Evolutionary conservation across 1,140 invertebrate species (phyloP), one percentile per base, ranked within the genome.

Genomic region (Panagrolaimus sp.): DNA sequence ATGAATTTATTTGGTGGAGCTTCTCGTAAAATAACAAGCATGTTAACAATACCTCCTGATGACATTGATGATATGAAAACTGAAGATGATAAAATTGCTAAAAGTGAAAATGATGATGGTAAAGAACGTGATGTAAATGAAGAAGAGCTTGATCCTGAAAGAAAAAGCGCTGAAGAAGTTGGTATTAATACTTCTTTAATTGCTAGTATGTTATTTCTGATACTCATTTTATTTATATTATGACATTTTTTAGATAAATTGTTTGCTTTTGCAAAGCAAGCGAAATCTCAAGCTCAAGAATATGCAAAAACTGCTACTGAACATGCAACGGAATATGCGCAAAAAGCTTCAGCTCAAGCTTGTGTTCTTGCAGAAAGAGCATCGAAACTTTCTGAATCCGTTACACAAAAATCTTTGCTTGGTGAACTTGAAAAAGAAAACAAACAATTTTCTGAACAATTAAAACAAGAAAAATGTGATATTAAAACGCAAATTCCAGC

Each of bases 371-470:
- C 67, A 1, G 67, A 69, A 31, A 69, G n/a, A 23, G 67, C 67
- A 1, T 27, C 38, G 3, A 51, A 53, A 67, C 48, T 67, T 1
- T 64, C 62, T 27, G 67, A 69, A 48, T 46, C 31, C 9, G 67
- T 66, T 14, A 65, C 67, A 7, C 31, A 69, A 23, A 66, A 66
- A 8, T 65, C 73, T 4, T 75, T 74, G 16, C 57, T 74, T 31
- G 73, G 73, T 9, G 67, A 75, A 65, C 72, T 74, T 31, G 68
- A 74, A 23, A 74, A 69, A 46, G 68, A 62, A 62, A 43, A 68
- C n/a, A 64, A 68, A 44, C 23, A 42, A 42, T 68, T 65, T 63
- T 14, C 14, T 23, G 31, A 57, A 63, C 25, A 67, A 31, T 20
- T 67, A 11, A 23, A 16, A 1, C 20, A 20, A 13, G 48, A 63